Base-by-base conservation (phyloP, 2,888 invertebrate genomes). In the Acanthosoma haemorrhoidale region DNA sequence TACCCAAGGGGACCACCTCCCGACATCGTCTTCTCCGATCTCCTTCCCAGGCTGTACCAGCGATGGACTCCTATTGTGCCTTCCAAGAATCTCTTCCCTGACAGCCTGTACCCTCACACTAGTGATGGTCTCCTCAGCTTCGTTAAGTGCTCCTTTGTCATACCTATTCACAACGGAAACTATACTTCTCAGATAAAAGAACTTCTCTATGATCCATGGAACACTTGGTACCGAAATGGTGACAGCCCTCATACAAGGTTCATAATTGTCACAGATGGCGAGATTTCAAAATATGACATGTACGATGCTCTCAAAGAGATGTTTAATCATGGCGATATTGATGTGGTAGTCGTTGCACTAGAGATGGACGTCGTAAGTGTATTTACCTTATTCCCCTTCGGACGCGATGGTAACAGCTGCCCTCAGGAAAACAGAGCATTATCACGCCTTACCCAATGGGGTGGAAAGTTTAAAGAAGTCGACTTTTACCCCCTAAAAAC, bases 301-400 rank as follows among this genome's bases (percentile, higher is more conserved):
- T 57, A 34, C 8, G 36, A 34, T 13, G 32, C 34, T 6, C 21
- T 67, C 9, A 34, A 67, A 67, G n/a, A 9, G 21, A 51, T 67
- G 67, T 67, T 34, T 6, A 13, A 4, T 18, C 32, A 13, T 1
- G 67, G 67, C 2, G 67, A 67, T n/a, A 57, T 67, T 15, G 67
- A 67, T 51, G 66, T 39, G 2, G 57, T 67, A 1, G 13, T 67
- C 0, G 15, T 67, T 13, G 43, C 31, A 0, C 11, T 5, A 8
- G 57, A 67, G 9, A 41, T 32, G 1, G 16, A 25, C 5, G 11
- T 67, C 0, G 13, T 36, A 13, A 51, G 31, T 21, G 25, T 51
- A 21, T 67, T 57, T 31, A 51, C 67, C 1, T 57, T 43, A 13
- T 67, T 67, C 13, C 67, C 67, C 32, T 67, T 34, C 16, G 67